Evolutionary conservation across 2,888 invertebrate genomes (phyloP).

Genomic region (Dasypolia templi): DNA sequence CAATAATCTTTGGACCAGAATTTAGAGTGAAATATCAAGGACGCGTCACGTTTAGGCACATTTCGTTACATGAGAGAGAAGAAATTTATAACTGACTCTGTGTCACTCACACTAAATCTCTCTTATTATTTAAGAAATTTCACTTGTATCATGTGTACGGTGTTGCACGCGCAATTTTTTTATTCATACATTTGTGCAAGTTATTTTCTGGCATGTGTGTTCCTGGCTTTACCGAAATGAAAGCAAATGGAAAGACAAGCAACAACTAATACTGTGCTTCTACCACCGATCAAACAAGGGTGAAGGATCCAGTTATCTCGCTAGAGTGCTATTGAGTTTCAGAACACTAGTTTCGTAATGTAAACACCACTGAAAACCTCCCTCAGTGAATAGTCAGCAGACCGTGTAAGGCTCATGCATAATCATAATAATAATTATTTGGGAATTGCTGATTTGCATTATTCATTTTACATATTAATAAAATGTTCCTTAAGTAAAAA

Average conservation of each 20-base stretch:
- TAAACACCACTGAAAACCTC: slow-evolving; percentile 30
- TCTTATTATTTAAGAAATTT: background rate
- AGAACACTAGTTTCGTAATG: slow-evolving; percentile 30
- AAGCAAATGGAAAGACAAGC: background rate
- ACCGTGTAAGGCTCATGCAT: slow-evolving; percentile 43
- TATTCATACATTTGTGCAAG: background rate
- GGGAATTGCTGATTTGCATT: slow-evolving; percentile 19
- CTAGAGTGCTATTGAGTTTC: slow-evolving; percentile 22
- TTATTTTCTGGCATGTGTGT: background rate
- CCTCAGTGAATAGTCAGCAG: slow-evolving; percentile 32
- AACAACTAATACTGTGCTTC: background rate
- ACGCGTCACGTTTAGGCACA: background rate
- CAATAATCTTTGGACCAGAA: background rate
- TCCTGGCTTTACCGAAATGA: background rate
- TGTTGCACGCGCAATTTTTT: background rate
- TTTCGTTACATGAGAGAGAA: background rate
- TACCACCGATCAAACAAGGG: slow-evolving; percentile 4
- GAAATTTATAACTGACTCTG: background rate
- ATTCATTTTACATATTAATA: slow-evolving; percentile 19
- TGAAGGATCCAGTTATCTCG: slow-evolving; percentile 14
- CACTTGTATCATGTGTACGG: background rate
- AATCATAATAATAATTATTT: slow-evolving; percentile 41
- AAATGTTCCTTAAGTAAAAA: background rate
- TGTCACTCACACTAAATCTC: background rate
- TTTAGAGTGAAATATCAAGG: background rate